Conservation (phyloP, 2,888 invertebrate species). For the Cantharis lateralis region DNA sequence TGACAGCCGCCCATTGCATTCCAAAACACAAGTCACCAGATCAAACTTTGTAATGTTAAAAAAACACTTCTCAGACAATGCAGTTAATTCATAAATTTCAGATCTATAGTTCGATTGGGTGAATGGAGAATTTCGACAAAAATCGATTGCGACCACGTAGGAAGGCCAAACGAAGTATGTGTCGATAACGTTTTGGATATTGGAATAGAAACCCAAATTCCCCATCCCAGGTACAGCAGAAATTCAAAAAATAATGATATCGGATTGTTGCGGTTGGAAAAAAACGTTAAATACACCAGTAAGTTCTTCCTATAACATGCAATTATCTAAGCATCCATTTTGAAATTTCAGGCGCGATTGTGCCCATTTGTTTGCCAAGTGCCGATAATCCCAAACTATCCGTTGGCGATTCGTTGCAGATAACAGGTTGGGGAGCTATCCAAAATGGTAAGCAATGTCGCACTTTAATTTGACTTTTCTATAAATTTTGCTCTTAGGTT, state of each 20-base stretch:
- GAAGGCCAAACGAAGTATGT: conserved; percentile 43
- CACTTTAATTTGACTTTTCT: not conserved
- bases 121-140: conserved; percentile 56
- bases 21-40: conserved; percentile 22
- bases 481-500: not conserved
- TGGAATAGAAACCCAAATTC: conserved; percentile 49
- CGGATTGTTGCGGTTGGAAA: conserved; percentile 8
- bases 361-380: conserved; percentile 62
- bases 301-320: not conserved
- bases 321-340: not conserved
- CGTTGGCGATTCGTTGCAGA: not conserved
- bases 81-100: not conserved
- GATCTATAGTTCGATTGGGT: conserved; percentile 64
- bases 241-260: conserved; percentile 41
- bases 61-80: not conserved
- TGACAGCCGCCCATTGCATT: conserved; percentile 29
- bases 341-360: conserved; percentile 54
- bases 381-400: conserved; percentile 19
- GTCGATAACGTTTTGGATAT: conserved; percentile 48
- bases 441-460: conserved; percentile 21
- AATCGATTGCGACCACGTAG: conserved; percentile 43
- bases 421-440: conserved; percentile 29
- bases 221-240: conserved; percentile 48
- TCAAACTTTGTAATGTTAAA: not conserved
- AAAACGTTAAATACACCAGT: conserved; percentile 6